These are phyloP conservation scores for Rhodophaea formosa DNA, from an alignment of 2,888 invertebrate species.

Conservation along the genomic window DNA sequence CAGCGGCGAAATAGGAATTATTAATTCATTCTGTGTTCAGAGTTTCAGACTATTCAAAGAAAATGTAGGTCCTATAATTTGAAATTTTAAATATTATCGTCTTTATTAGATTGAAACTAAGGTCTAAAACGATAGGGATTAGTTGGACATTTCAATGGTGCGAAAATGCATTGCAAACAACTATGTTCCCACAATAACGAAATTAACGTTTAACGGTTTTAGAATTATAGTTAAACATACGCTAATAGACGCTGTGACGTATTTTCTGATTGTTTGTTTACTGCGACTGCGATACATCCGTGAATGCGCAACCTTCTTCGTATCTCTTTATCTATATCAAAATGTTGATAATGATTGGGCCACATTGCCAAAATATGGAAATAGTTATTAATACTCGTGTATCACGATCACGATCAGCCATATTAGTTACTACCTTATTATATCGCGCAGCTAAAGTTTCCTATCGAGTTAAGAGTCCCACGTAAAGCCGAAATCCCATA, in stretches of 20 bases:
- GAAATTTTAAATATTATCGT: too few relatives aligned
- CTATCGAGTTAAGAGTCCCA: too few relatives aligned
- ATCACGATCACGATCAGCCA: neutral
- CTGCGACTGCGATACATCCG: slow-evolving; percentile 45
- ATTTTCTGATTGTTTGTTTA: slow-evolving; percentile 40
- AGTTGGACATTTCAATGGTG: too few relatives aligned
- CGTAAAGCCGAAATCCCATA: too few relatives aligned
- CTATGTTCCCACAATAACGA: neutral
- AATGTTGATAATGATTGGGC: neutral
- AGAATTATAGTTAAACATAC: neutral
- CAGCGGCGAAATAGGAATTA: neutral
- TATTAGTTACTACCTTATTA: neutral
- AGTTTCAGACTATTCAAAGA: neutral
- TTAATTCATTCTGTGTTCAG: neutral
- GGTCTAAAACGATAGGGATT: too few relatives aligned
- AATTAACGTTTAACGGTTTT: neutral
- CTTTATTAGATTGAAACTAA: too few relatives aligned
- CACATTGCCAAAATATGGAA: neutral
- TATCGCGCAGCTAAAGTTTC: too few relatives aligned
- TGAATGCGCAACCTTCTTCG: slow-evolving; percentile 36
- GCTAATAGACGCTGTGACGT: slow-evolving; percentile 30
- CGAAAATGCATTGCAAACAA: neutral
- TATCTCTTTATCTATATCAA: slow-evolving; percentile 3
- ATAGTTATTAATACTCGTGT: neutral
- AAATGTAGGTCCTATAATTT: neutral